Percentiles rank a stretch among this genome's conserved stretches.
These are phyloP conservation scores for Drosophila rufa DNA, from an alignment of 1,140 invertebrate species.

Conservation along the genomic window DNA sequence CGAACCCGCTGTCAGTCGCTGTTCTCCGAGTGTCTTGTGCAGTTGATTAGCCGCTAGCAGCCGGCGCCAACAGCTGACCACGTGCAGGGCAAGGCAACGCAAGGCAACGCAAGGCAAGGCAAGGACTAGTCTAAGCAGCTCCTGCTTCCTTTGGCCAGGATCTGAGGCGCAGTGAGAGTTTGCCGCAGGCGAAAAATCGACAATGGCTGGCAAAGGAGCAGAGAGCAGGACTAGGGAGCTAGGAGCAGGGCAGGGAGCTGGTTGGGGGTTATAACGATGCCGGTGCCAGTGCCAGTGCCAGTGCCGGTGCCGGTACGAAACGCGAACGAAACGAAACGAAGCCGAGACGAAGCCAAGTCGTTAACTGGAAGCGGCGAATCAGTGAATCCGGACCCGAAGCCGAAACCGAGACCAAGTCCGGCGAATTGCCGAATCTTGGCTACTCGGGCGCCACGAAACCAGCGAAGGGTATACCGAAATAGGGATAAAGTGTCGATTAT, in stretches of 20 bases:
- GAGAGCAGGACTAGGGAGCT: background rate
- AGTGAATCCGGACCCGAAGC: constrained; percentile 24
- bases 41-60: constrained; percentile 18
- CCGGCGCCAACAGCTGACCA: constrained; percentile 38
- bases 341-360: constrained; percentile 38
- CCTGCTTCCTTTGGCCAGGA: background rate
- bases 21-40: constrained; percentile 39
- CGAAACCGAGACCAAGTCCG: constrained; percentile 32
- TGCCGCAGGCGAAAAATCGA: constrained; percentile 21
- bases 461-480: background rate
- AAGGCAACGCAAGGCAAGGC: background rate
- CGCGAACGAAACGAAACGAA: constrained; percentile 28
- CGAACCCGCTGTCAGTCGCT: constrained; percentile 20
- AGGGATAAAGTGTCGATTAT: constrained; percentile 7
- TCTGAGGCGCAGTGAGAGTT: background rate
- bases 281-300: constrained; percentile 39
- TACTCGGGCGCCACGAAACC: constrained; percentile 37
- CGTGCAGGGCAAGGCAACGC: background rate
- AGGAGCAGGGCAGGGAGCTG: background rate
- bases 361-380: constrained; percentile 53
- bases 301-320: constrained; percentile 42
- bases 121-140: constrained; percentile 10
- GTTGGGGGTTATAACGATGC: constrained; percentile 1
- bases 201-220: background rate
- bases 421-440: constrained; percentile 9